Evolutionary conservation across 35 echinoderm and acorn worm genomes (phyloP), one percentile per base, ranked within the genome.

Genomic region (Amphiura filiformis): DNA sequence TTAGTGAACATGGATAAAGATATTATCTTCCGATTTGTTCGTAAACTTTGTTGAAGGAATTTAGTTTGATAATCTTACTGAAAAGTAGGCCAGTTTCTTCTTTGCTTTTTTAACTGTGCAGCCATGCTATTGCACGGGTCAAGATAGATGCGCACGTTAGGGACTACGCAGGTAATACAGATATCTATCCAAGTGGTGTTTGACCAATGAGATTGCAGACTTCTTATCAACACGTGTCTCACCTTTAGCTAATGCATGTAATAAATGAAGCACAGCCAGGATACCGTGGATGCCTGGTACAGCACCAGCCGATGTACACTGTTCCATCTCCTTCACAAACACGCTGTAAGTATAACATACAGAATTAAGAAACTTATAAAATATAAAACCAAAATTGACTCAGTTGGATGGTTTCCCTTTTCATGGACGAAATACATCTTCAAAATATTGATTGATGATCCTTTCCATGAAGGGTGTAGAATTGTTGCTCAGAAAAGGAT

Each of bases 271-370:
- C 31, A 39, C 47, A 26, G 81, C 89, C 35, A 85, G 41, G 39
- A 91, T 82, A 23, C 64, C 82, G 32, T 83, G 81, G 37, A 49
- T 28, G 31, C 40, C 44, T 75, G 39, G 35, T 22, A 85, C 30
- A 34, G 89, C 81, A 23, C 82, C 82, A 9, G 82, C 65, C 85
- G 89, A 91, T 26, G 82, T 83, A 85, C 39, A 91, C 57, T 38
- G 81, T 39, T 91, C 89, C 32, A 91, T 82, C 36, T 85, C 76
- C 31, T 37, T 30, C 31, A 91, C 89, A 85, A 91, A 91, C 0
- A 82, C 84, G 31, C 89, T 91, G 82, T 47, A 23, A 76, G n/a
- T n/a, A n/a, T n/a, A 36, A 77, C 31, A 34, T 34, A 78, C 70
- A 42, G 12, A 32, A 37, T 37, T 22, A 87, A 28, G 15, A 77